These are phyloP conservation scores for Malacosoma neustria DNA, from an alignment of 2,888 invertebrate species.

Conservation along the genomic window DNA sequence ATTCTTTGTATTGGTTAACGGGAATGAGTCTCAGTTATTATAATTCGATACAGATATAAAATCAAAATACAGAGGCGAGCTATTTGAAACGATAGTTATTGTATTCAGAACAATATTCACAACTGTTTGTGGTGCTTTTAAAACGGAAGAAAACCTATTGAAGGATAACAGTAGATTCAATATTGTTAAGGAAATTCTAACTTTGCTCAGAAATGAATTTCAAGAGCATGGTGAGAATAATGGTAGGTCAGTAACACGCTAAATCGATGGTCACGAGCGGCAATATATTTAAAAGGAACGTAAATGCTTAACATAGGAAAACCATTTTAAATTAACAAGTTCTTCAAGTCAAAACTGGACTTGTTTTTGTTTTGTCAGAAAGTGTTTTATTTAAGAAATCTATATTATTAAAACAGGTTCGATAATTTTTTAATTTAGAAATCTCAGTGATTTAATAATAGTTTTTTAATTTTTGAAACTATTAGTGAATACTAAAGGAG, in stretches of 20 bases:
- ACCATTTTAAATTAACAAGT: no score
- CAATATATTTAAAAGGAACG: no score
- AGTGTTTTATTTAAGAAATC: no score
- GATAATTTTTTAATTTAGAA: no score
- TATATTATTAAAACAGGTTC: no score
- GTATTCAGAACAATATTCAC: not conserved
- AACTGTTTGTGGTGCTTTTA: not conserved
- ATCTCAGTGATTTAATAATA: no score
- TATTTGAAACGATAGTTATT: not conserved
- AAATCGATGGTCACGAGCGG: slow-evolving; percentile 35
- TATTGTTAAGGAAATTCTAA: not conserved
- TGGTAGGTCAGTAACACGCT: slow-evolving; percentile 28
- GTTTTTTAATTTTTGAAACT: no score
- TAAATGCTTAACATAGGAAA: no score
- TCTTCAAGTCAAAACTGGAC: no score
- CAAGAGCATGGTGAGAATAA: slow-evolving; percentile 33
- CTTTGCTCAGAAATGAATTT: slow-evolving; percentile 25
- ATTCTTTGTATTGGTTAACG: not conserved
- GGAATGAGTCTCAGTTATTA: not conserved
- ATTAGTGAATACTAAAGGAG: no score
- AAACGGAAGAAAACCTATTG: not conserved
- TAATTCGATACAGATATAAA: not conserved
- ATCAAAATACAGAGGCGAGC: not conserved
- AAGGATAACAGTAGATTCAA: not conserved
- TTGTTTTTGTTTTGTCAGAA: no score